Evolutionary conservation across 2,888 invertebrate genomes (phyloP).

Genomic region (Drosophila villosipedis): DNA sequence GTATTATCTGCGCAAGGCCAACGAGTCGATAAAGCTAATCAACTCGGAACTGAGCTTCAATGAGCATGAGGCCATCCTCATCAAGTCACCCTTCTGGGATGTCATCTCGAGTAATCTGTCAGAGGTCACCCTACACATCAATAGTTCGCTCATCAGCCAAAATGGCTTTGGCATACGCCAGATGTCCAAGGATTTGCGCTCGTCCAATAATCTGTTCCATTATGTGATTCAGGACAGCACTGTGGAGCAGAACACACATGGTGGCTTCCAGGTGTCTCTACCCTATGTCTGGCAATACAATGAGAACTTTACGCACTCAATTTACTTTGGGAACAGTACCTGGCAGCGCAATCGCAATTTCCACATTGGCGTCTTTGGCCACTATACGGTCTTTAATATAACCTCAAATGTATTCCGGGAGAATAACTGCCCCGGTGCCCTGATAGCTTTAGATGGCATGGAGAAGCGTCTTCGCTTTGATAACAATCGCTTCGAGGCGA

Average conservation of each 20-base stretch:
- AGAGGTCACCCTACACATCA: slow-evolving; percentile 95
- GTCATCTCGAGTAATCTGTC: slow-evolving; percentile 94
- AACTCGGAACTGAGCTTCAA: slow-evolving; percentile 93
- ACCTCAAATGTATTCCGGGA: slow-evolving; percentile 93
- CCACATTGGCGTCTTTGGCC: slow-evolving; percentile 94
- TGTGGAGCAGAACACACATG: slow-evolving; percentile 93
- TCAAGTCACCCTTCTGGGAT: slow-evolving; percentile 95
- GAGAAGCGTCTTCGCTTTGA: slow-evolving; percentile 96
- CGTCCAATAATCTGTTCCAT: slow-evolving; percentile 98
- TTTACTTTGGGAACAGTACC: slow-evolving; percentile 94
- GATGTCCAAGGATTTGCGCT: slow-evolving; percentile 95
- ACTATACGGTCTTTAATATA: slow-evolving; percentile 95
- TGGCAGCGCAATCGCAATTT: slow-evolving; percentile 95
- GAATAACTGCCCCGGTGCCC: slow-evolving; percentile 92
- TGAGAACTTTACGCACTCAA: slow-evolving; percentile 96
- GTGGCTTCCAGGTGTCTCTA: slow-evolving; percentile 94
- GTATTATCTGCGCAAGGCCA: slow-evolving; percentile 93
- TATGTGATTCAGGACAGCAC: slow-evolving; percentile 95
- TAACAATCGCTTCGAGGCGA: slow-evolving; percentile 91
- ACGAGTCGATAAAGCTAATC: slow-evolving; percentile 93
- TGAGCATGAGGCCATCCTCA: slow-evolving; percentile 91
- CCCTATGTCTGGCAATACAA: slow-evolving; percentile 98
- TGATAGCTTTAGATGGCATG: slow-evolving; percentile 95
- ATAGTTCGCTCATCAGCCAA: slow-evolving; percentile 92
- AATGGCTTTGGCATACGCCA: slow-evolving; percentile 96